Base-by-base conservation (phyloP, 2,888 invertebrate species). In the Crossocerus cetratus region DNA sequence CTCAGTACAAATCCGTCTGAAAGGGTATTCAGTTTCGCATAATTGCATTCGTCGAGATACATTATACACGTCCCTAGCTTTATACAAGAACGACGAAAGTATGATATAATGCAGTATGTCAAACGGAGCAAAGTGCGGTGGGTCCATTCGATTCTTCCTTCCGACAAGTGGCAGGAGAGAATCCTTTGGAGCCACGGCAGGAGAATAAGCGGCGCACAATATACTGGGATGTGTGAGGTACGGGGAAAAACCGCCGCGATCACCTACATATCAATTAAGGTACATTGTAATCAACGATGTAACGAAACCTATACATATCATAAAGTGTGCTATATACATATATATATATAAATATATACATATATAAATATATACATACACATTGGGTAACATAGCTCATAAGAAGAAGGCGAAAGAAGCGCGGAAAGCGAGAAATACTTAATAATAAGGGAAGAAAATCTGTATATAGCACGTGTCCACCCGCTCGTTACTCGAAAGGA, bases 291-390 rank as follows among this genome's bases (percentile, higher is more conserved):
- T 75, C 78, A 74, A 75, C 78, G 78, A 84, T 76, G 81, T 80
- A 76, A 79, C 83, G 76, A 80, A 86, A 87, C 77, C 74, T 86
- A 87, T 86, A 88, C 87, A 89, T 89, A 89, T 90, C 88, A 87
- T 82, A 78, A 86, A 83, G 76, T 83, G 86, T 89, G 87, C 85
- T 87, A 83, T 82, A 70, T 69, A 62, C 18, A 32, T 71, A 54
- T 56, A 49, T 54, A 59, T 32, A 59, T 59, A 57, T 22, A 49
- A 1, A 32, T 3, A 32, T 11, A 32, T 11, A 32, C 23, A 32
- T 32, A 32, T 32, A 32, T 32, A 32, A 32, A 32, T 32, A 32
- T 32, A 32, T 32, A 32, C 32, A 32, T 32, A 32, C 32, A 32
- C 32, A 32, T 32, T 32, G 32, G 32, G 32, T 32, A 32, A 32